Percentiles rank a stretch among this genome's conserved stretches.
These are phyloP conservation scores for Poliocrania exsul DNA, from an alignment of 2,797 vertebrate genomes.

Conservation along the genomic window DNA sequence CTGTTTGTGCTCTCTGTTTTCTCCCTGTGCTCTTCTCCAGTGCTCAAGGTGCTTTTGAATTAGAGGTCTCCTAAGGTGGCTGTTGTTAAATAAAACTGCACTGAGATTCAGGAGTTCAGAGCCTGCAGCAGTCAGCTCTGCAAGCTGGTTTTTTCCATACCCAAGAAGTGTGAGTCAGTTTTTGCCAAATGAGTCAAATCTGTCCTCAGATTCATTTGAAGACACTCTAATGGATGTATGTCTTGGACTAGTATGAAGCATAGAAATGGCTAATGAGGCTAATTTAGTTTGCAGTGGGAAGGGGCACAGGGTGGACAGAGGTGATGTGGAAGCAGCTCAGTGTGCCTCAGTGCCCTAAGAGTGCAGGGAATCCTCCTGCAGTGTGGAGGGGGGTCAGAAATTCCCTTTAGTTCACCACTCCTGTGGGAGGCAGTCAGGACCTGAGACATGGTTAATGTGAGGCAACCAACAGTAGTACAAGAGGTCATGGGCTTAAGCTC, in stretches of 20 bases:
- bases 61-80: not conserved
- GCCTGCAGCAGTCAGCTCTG: not conserved
- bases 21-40: not conserved
- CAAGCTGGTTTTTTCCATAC: constrained; percentile 47
- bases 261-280: not conserved
- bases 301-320: not conserved
- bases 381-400: accelerated
- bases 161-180: constrained; percentile 34
- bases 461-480: too few relatives aligned
- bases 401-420: accelerated
- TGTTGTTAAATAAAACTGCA: not conserved
- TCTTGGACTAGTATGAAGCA: not conserved
- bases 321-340: not conserved
- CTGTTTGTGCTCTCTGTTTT: not conserved
- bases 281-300: not conserved
- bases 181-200: constrained; percentile 54
- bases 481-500: too few relatives aligned
- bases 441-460: not conserved
- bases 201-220: constrained; percentile 22
- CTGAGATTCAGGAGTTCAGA: not conserved
- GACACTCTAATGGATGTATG: not conserved
- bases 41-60: not conserved
- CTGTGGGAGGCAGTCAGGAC: not conserved
- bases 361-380: not conserved
- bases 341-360: not conserved